These are phyloP conservation scores for Drosophila albomicans DNA, from an alignment of 1,140 invertebrate genomes.

Conservation along the genomic window DNA sequence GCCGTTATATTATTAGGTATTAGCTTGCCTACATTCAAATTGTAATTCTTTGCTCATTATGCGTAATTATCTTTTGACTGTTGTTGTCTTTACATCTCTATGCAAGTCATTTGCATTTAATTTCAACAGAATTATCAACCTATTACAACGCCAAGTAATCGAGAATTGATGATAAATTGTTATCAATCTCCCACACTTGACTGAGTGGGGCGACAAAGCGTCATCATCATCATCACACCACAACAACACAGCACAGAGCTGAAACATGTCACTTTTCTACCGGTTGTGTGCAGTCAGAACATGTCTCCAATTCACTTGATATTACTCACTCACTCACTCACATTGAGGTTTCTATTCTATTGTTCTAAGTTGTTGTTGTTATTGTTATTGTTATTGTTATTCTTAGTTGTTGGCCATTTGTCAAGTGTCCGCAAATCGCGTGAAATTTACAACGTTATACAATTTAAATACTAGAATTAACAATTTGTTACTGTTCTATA, in stretches of 20 bases:
- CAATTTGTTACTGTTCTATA: conserved; percentile 33
- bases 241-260: not conserved
- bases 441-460: conserved; percentile 70
- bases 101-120: too few relatives aligned
- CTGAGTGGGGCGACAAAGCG: too few relatives aligned
- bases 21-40: conserved; percentile 32
- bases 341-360: too few relatives aligned
- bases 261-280: conserved; percentile 12
- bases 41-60: conserved; percentile 50
- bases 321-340: conserved; percentile 31
- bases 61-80: conserved; percentile 27
- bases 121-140: too few relatives aligned
- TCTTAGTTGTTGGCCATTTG: conserved; percentile 43
- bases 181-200: not conserved
- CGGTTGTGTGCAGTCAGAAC: conserved; percentile 24
- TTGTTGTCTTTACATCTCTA: too few relatives aligned
- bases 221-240: too few relatives aligned
- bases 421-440: conserved; percentile 60
- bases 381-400: conserved; percentile 10
- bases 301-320: conserved; percentile 3
- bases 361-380: too few relatives aligned
- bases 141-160: too few relatives aligned
- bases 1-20: conserved; percentile 51
- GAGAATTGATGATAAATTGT: conserved; percentile 13
- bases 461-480: conserved; percentile 73